A percentile compares a stretch with the other conserved stretches of the same genome.
Conservation (phyloP, 2,797 vertebrate genomes). For the Sebastes taczanowskii region DNA sequence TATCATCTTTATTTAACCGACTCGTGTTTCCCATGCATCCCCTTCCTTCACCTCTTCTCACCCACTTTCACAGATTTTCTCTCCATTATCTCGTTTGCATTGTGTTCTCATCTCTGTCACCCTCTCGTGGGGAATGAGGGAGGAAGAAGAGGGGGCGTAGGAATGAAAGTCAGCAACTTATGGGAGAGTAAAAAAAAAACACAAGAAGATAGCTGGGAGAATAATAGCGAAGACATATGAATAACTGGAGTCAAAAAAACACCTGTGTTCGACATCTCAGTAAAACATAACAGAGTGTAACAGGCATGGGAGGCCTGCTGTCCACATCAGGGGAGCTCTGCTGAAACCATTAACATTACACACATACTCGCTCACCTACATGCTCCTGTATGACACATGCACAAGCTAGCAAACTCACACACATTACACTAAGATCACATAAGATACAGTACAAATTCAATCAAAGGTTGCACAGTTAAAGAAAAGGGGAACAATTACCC, state of each 20-base stretch:
- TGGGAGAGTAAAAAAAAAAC: slow-evolving; percentile 14
- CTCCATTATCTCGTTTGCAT: slow-evolving; percentile 60
- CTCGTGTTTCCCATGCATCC: slow-evolving; percentile 24
- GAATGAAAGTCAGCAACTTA: slow-evolving; percentile 51
- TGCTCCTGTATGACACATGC: slow-evolving; percentile 47
- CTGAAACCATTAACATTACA: slow-evolving; percentile 78
- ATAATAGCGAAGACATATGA: slow-evolving; percentile 46
- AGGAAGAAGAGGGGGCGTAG: slow-evolving; percentile 51
- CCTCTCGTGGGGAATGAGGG: slow-evolving; percentile 66
- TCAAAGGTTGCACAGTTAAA: background rate
- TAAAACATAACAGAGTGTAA: slow-evolving; percentile 72
- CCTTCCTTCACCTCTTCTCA: slow-evolving; percentile 32
- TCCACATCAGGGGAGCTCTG: slow-evolving; percentile 74
- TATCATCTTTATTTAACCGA: slow-evolving; percentile 45
- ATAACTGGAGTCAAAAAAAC: slow-evolving; percentile 38
- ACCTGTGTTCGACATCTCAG: slow-evolving; percentile 81
- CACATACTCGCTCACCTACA: slow-evolving; percentile 66
- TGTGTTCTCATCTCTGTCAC: slow-evolving; percentile 70
- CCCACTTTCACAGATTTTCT: slow-evolving; percentile 63
- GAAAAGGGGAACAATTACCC: background rate
- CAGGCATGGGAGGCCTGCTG: slow-evolving; percentile 66
- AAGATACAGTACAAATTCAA: background rate
- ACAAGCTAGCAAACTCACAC: slow-evolving; percentile 16
- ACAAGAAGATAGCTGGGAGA: slow-evolving; percentile 32
- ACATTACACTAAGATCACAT: slow-evolving; percentile 5